These are phyloP conservation scores for Phania funesta DNA, from an alignment of 2,888 invertebrate genomes.

Conservation along the genomic window DNA sequence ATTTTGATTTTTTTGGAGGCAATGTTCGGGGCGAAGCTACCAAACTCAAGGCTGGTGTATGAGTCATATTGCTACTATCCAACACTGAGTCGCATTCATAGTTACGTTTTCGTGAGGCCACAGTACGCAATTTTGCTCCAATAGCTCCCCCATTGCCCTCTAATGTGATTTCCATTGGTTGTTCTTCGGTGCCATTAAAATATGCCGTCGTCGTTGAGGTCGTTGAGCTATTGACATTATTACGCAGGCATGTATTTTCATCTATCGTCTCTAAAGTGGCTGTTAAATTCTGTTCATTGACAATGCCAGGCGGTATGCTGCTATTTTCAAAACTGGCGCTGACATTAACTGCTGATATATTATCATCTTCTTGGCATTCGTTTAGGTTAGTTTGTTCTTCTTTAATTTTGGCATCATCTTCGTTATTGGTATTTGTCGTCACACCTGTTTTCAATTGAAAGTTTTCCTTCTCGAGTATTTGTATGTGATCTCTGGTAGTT, in stretches of 20 bases:
- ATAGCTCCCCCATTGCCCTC: conserved; percentile 63
- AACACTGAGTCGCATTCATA: conserved; percentile 72
- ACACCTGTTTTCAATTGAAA: conserved; percentile 74
- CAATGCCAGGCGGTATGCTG: conserved; percentile 59
- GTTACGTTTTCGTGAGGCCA: conserved; percentile 76
- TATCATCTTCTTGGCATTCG: conserved; percentile 42
- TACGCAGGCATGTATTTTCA: conserved; percentile 72
- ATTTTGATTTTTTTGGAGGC: conserved; percentile 76
- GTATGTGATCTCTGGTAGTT: conserved; percentile 87
- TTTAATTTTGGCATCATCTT: conserved; percentile 29
- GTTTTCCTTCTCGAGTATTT: conserved; percentile 84
- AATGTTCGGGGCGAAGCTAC: conserved; percentile 74
- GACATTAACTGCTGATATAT: conserved; percentile 67
- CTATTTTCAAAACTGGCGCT: conserved; percentile 47
- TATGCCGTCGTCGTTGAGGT: conserved; percentile 58
- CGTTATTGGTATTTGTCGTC: conserved; percentile 33
- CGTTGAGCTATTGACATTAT: conserved; percentile 55
- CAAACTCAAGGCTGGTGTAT: conserved; percentile 36
- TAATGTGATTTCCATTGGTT: conserved; percentile 63
- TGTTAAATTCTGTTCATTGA: conserved; percentile 58
- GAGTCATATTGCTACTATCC: conserved; percentile 34
- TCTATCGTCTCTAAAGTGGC: conserved; percentile 73
- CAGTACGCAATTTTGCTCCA: conserved; percentile 68
- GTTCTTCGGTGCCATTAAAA: conserved; percentile 66
- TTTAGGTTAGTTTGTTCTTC: conserved; percentile 12